Evolutionary conservation across 2,113 vertebrate species (phyloP).

Genomic region (Zosterops borbonicus): DNA sequence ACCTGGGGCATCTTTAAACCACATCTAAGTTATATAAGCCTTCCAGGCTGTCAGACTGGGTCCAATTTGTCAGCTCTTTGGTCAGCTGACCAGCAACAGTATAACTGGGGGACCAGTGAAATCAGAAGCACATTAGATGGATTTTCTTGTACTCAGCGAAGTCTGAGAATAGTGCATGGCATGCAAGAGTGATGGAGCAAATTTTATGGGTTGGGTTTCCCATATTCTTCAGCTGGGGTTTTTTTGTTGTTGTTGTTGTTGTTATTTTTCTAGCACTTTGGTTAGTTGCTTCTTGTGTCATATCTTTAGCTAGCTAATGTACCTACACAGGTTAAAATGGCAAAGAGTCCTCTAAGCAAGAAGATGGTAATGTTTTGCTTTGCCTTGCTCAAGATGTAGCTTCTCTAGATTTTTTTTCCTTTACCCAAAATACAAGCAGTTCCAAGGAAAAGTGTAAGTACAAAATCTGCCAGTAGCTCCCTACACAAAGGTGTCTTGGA

Average conservation of each 20-base stretch:
- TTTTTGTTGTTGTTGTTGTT: background rate
- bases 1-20: background rate
- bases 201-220: background rate
- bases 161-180: background rate
- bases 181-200: background rate
- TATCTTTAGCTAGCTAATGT: background rate
- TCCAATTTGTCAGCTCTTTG: background rate
- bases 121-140: background rate
- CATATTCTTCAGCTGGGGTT: background rate
- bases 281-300: background rate
- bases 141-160: background rate
- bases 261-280: background rate
- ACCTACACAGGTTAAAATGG: background rate
- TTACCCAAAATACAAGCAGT: background rate
- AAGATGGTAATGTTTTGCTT: background rate
- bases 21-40: background rate
- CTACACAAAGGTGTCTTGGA: background rate
- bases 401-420: background rate
- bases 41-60: background rate
- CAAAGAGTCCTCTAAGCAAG: background rate
- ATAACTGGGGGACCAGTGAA: background rate
- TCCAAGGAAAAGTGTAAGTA: background rate
- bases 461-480: background rate
- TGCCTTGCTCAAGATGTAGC: background rate
- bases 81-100: background rate